A percentile compares a stretch with the other conserved stretches of the same genome.
These are phyloP conservation scores for Ligdia adustata DNA, from an alignment of 2,888 invertebrate species.

Conservation along the genomic window DNA sequence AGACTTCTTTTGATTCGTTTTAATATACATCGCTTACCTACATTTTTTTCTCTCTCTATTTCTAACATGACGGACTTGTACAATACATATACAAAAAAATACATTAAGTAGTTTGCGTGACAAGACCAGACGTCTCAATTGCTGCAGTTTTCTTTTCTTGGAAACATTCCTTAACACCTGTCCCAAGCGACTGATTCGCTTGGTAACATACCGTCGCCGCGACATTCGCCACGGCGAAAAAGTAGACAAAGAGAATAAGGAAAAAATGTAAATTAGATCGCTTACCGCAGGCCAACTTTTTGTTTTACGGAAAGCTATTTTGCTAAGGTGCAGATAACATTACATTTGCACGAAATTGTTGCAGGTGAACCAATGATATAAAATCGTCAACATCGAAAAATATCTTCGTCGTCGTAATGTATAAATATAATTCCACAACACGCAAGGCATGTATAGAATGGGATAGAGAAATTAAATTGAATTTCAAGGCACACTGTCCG, in stretches of 20 bases:
- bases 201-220: conserved; percentile 24
- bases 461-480: too few relatives aligned
- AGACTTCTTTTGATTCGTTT: too few relatives aligned
- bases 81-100: too few relatives aligned
- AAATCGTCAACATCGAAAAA: too few relatives aligned
- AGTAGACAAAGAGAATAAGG: conserved; percentile 35
- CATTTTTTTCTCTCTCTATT: too few relatives aligned
- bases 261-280: conserved; percentile 41
- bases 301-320: conserved; percentile 33
- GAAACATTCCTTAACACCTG: conserved; percentile 32
- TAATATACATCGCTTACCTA: too few relatives aligned
- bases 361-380: conserved; percentile 7
- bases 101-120: conserved; percentile 30
- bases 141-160: conserved; percentile 31
- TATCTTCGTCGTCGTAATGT: too few relatives aligned
- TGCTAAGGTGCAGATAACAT: conserved; percentile 31
- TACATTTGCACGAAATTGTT: conserved; percentile 23
- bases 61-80: too few relatives aligned
- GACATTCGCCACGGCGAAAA: conserved; percentile 20
- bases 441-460: too few relatives aligned
- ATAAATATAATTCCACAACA: too few relatives aligned
- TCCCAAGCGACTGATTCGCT: conserved; percentile 24
- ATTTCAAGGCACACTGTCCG: too few relatives aligned
- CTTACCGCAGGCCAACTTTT: conserved; percentile 30
- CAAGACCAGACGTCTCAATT: conserved; percentile 20